These are phyloP conservation scores for Gymnorhina tibicen DNA, from an alignment of 2,113 vertebrate genomes.

Conservation along the genomic window DNA sequence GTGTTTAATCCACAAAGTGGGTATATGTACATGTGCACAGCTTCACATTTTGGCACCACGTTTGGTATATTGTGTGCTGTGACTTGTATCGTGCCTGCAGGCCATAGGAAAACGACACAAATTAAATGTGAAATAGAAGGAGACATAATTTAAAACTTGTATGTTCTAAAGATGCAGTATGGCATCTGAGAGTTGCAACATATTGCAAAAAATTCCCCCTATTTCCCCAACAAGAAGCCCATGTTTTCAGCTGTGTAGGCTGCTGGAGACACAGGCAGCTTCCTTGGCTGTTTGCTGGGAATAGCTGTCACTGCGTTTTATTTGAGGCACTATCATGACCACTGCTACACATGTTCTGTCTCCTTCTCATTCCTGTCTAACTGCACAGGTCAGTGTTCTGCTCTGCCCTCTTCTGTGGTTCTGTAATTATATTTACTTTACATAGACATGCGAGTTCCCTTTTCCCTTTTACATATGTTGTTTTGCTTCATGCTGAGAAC, in stretches of 20 bases:
- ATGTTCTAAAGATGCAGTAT: slow-evolving; percentile 28
- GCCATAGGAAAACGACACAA: slow-evolving; percentile 39
- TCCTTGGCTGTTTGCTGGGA: background rate
- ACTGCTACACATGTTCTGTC: background rate
- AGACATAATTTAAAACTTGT: slow-evolving; percentile 14
- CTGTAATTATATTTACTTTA: slow-evolving; percentile 70
- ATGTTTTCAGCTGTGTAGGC: slow-evolving; percentile 20
- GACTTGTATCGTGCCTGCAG: slow-evolving; percentile 48
- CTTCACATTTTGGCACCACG: slow-evolving; percentile 34
- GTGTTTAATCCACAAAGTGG: slow-evolving; percentile 45
- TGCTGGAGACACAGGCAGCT: background rate
- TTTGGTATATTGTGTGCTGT: slow-evolving; percentile 40
- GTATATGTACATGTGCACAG: slow-evolving; percentile 26
- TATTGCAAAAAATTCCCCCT: slow-evolving; percentile 39
- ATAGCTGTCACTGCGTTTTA: background rate
- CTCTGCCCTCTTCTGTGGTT: slow-evolving; percentile 27
- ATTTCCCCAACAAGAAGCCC: slow-evolving; percentile 24
- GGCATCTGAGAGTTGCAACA: slow-evolving; percentile 38
- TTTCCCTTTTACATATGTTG: slow-evolving; percentile 68
- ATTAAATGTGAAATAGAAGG: slow-evolving; percentile 14
- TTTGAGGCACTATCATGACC: background rate
- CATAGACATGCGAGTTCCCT: slow-evolving; percentile 33
- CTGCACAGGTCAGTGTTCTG: background rate
- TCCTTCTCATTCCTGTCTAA: background rate
- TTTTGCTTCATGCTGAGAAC: slow-evolving; percentile 70